Conservation (phyloP, 2,113 vertebrate species). For the Ptychochromis oligacanthus region DNA sequence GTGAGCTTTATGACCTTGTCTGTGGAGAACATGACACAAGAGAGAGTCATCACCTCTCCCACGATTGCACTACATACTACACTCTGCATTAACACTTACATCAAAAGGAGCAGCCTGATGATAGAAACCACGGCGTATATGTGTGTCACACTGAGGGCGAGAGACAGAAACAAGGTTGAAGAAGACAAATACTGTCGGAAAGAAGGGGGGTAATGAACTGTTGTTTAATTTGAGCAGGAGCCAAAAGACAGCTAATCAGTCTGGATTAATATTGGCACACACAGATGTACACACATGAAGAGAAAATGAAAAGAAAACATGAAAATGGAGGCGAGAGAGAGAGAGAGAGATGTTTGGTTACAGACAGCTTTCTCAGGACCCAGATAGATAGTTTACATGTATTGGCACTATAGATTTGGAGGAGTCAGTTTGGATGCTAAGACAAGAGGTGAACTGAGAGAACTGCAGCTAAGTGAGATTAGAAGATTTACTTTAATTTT, state of each 20-base stretch:
- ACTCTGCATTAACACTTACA: constrained; percentile 22
- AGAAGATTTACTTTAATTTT: neutral
- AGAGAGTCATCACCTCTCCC: constrained; percentile 50
- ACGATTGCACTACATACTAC: constrained; percentile 20
- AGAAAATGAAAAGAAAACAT: constrained; percentile 47
- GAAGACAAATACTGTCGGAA: constrained; percentile 33
- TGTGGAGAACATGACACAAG: neutral
- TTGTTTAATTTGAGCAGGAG: constrained; percentile 53
- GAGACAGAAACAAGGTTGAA: neutral
- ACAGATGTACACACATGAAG: neutral
- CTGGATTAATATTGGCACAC: constrained; percentile 13
- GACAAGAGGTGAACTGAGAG: no score
- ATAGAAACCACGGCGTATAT: constrained; percentile 10
- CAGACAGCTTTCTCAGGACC: constrained; percentile 29
- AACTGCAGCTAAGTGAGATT: no score
- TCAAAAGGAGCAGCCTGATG: constrained; percentile 14
- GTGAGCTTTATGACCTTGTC: constrained; percentile 2
- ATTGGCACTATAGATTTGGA: neutral
- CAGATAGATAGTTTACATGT: neutral
- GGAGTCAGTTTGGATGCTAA: no score
- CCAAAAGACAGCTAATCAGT: constrained; percentile 44
- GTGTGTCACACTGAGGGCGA: constrained; percentile 8
- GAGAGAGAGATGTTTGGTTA: constrained; percentile 14
- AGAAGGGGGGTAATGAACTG: constrained; percentile 13
- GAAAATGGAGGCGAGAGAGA: neutral